phyloP scores from a whole-genome alignment of 2,797 vertebrate genomes.

The Corythornis leucogaster region DNA sequence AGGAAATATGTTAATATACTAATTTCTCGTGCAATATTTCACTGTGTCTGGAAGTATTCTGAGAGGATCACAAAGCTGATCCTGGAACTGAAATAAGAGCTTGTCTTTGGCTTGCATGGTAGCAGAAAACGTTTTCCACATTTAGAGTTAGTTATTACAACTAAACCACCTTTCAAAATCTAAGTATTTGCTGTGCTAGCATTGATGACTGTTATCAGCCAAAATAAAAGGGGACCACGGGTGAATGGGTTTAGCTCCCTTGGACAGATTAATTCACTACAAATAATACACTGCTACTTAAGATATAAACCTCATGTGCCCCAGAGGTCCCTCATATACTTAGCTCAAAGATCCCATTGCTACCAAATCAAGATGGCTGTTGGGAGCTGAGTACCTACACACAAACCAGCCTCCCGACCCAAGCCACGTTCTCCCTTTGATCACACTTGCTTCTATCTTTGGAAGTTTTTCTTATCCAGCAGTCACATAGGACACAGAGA shows the following conservation, averaged over 20 bases:
- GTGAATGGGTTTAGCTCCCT: neutral
- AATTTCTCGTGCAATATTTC: neutral
- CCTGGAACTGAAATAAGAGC: neutral
- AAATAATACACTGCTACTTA: neutral
- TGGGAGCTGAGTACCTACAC: neutral
- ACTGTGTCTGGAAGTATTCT: neutral
- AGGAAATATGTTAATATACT: neutral
- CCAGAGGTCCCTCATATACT: neutral
- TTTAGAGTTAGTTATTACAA: neutral
- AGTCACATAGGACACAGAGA: conserved; percentile 19
- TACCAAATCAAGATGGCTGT: neutral
- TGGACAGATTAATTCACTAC: neutral
- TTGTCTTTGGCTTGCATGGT: neutral
- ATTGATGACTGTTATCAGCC: neutral
- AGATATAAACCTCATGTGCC: neutral
- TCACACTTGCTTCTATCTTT: neutral
- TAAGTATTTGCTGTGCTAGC: neutral
- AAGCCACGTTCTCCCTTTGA: conserved; percentile 15
- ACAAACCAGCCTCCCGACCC: conserved; percentile 10
- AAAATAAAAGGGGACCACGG: neutral
- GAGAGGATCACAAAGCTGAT: neutral
- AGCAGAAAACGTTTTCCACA: neutral
- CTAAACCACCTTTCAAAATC: neutral
- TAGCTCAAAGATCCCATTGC: neutral
- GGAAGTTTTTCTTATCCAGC: neutral